A percentile compares a stretch with the other conserved stretches of the same genome.
These are phyloP conservation scores for Conopomorpha cramerella DNA, from an alignment of 1,140 invertebrate species.

Conservation along the genomic window DNA sequence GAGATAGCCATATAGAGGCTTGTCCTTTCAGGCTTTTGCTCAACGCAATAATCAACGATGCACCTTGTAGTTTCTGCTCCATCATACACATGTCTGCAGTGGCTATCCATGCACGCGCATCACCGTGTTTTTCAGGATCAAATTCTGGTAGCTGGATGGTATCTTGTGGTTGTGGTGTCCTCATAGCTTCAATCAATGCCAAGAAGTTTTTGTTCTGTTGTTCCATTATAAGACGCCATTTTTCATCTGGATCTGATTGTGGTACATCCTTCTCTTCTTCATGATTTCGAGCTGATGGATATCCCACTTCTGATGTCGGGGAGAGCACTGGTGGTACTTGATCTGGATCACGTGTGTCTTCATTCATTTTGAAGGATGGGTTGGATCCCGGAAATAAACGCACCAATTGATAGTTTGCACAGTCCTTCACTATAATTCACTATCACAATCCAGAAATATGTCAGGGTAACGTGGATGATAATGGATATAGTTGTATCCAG, in stretches of 20 bases:
- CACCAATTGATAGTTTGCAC: no score
- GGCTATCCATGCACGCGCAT: conserved; percentile 4
- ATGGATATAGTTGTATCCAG: no score
- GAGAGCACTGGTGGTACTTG: no score
- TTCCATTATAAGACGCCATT: no score
- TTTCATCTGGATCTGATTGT: no score
- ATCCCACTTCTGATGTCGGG: conserved; percentile 2
- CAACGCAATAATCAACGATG: conserved; percentile 7
- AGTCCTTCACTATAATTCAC: no score
- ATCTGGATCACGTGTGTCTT: no score
- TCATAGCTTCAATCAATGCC: not conserved
- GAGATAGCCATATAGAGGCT: conserved; percentile 14
- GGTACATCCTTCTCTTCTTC: no score
- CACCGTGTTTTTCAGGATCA: not conserved
- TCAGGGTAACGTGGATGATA: no score
- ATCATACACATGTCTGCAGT: conserved; percentile 10
- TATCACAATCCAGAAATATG: no score
- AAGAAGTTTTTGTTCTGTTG: not conserved
- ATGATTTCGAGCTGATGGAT: not conserved
- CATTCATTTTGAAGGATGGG: no score
- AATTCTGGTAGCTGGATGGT: not conserved
- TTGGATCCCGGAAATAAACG: no score
- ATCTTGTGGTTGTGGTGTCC: not conserved
- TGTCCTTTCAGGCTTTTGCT: conserved; percentile 9
- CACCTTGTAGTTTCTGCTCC: conserved; percentile 4